Conservation (phyloP, 2,797 vertebrate genomes). For the Sebastes taczanowskii region DNA sequence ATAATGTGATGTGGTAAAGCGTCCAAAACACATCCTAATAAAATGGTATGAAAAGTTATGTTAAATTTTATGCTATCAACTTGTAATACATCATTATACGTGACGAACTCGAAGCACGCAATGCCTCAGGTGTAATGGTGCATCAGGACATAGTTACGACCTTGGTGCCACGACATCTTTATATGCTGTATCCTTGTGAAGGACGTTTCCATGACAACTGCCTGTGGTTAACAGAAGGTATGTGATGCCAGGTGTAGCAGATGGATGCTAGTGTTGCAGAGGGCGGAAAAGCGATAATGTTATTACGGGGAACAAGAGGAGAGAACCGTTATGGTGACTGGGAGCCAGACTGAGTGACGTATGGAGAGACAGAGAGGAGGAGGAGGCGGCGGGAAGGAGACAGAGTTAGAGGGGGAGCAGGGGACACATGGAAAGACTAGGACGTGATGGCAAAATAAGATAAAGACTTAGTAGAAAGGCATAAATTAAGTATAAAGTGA, state of each 20-base stretch:
- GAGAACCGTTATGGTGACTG: neutral
- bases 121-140: neutral
- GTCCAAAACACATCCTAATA: neutral
- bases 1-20: neutral
- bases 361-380: neutral
- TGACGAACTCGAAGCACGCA: neutral
- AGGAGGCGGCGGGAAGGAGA: neutral
- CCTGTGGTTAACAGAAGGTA: neutral
- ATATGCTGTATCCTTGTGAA: neutral
- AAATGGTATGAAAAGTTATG: neutral
- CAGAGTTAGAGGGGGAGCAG: neutral
- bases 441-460: neutral
- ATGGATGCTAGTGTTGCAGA: neutral
- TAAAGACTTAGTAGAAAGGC: neutral
- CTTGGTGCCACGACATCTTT: neutral
- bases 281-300: slow-evolving; percentile 8
- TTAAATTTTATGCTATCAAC: neutral
- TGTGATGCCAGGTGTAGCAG: slow-evolving; percentile 1
- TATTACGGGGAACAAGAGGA: slow-evolving; percentile 12
- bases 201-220: slow-evolving; percentile 1
- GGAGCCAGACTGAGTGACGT: slow-evolving; percentile 13
- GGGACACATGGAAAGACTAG: neutral
- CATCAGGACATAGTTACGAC: neutral
- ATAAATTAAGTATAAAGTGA: neutral
- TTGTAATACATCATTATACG: neutral